Conservation (phyloP, 2,888 invertebrate species). For the Pristionchus arcanus region DNA sequence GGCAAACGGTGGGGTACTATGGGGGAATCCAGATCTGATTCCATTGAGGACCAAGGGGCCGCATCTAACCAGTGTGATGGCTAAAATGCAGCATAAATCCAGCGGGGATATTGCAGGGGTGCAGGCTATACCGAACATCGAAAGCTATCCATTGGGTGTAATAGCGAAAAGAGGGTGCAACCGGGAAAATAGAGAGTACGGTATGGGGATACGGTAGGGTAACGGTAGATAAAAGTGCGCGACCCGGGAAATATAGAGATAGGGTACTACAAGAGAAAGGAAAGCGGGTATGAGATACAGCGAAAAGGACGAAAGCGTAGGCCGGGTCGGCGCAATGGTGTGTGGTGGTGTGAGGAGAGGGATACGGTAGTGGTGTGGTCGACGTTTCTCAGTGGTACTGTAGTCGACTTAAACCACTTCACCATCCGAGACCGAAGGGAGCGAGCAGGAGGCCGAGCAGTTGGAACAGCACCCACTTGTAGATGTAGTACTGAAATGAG, state of each 20-base stretch:
- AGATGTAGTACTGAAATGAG: slow-evolving; percentile 38
- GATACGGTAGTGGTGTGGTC: slow-evolving; percentile 4
- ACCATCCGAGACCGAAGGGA: slow-evolving; percentile 44
- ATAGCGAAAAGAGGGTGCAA: slow-evolving; percentile 8
- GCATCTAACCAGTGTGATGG: background rate
- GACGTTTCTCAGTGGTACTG: background rate
- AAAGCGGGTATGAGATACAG: background rate
- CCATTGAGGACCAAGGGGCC: background rate
- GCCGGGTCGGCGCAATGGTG: background rate
- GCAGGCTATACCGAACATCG: background rate
- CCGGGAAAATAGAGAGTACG: background rate
- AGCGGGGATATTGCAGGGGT: background rate
- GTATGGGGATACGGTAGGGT: background rate
- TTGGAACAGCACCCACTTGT: slow-evolving; percentile 34
- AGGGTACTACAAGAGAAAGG: background rate
- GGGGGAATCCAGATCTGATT: slow-evolving; percentile 11
- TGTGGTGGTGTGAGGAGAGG: background rate
- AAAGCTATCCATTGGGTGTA: slow-evolving; percentile 27
- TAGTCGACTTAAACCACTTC: background rate
- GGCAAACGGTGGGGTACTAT: background rate
- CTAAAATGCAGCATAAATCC: slow-evolving; percentile 1
- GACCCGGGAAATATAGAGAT: background rate
- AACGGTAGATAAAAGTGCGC: background rate
- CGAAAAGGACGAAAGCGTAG: background rate
- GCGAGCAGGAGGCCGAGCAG: slow-evolving; percentile 36